Evolutionary conservation across 2,797 vertebrate genomes (phyloP).

Genomic region (Microchirus variegatus): DNA sequence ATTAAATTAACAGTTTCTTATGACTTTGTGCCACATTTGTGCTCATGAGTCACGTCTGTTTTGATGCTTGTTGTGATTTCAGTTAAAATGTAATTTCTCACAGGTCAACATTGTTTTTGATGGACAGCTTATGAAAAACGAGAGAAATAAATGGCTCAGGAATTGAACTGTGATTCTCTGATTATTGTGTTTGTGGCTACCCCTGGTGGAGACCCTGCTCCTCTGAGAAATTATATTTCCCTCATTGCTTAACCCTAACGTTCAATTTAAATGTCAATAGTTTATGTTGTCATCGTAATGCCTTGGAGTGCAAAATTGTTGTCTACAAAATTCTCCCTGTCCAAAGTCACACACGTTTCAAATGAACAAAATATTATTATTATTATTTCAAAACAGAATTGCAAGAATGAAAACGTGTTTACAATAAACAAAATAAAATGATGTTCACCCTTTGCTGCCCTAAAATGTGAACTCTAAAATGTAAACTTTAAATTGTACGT

Average conservation of each 20-base stretch:
- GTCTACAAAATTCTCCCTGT: neutral
- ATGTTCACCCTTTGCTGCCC: no score
- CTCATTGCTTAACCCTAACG: no score
- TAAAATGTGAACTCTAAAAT: no score
- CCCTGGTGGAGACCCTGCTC: constrained; percentile 61
- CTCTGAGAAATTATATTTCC: no score
- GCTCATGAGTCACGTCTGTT: constrained; percentile 29
- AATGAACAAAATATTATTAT: neutral
- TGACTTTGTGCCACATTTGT: constrained; percentile 27
- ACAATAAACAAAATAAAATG: no score
- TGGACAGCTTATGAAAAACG: constrained; percentile 52
- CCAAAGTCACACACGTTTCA: neutral
- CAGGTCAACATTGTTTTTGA: constrained; percentile 47
- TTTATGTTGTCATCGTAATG: neutral
- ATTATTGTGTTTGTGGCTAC: constrained; percentile 72
- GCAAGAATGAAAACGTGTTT: no score
- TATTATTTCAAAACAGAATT: no score
- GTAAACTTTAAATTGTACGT: no score
- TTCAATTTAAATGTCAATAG: neutral
- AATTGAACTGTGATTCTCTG: constrained; percentile 57
- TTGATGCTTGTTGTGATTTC: constrained; percentile 35
- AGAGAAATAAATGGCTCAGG: constrained; percentile 80
- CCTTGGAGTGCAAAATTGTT: neutral
- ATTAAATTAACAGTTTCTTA: constrained; percentile 18
- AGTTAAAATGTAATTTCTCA: constrained; percentile 25